Evolutionary conservation across 2,113 vertebrate genomes (phyloP), one percentile per base, ranked within the genome.

Genomic region (Chrysemys picta): DNA sequence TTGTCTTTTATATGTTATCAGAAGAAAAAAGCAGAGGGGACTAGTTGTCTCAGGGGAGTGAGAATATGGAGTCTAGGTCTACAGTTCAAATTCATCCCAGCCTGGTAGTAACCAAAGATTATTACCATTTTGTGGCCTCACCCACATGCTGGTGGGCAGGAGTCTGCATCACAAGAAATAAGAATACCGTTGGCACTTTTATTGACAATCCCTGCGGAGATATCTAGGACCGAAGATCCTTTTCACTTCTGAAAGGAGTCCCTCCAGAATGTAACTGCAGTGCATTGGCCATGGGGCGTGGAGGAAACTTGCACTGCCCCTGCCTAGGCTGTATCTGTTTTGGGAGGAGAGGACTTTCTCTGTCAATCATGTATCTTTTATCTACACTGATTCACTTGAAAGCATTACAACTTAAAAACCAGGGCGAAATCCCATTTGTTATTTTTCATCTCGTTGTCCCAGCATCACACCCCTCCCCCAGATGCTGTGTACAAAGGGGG

Each of bases 21-120:
- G n/a, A 17, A 5, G n/a, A 53, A 75, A 87, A 72, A 19, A 35
- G 9, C 21, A 52, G 84, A 80, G 82, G 85, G 84, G 90, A 47
- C 42, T 54, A 85, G 38, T 21, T 79, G n/a, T 7, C 79, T 49
- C 47, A 75, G 79, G 21, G 89, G 42, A 83, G 21, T 69, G 49
- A 54, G 59, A 65, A 14, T 87, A 82, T 96, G 79, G 82, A 92
- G 79, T 38, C 38, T 84, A 81, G 78, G 42, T 89, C 45, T 91
- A 91, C 65, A 95, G 80, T 80, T 54, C 35, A 4, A 75, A 82
- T 96, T 80, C 86, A 84, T 97, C 89, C 95, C 1, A 0, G n/a
- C 79, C 96, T 93, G 95, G 89, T 92, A 83, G 47, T 95, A 57
- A 52, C 88, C 59, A 89, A 95, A 47, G 72, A 2, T 42, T 42